phyloP scores from a whole-genome alignment of 2,113 vertebrate genomes.

The Panthera uncia region DNA sequence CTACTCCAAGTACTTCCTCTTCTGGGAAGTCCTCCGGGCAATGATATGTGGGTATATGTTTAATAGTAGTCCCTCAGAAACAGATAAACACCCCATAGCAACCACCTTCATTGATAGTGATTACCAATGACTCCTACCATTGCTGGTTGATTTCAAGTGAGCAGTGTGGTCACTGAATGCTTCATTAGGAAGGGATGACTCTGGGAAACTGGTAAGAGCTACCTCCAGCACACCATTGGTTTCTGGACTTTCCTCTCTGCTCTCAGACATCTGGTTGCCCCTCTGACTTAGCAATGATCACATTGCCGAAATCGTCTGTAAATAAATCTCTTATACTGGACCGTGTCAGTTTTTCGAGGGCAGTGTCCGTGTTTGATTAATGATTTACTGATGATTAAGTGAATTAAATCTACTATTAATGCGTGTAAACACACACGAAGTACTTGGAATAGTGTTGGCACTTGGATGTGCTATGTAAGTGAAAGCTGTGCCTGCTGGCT shows the following conservation, averaged over 20 bases:
- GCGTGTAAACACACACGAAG: neutral
- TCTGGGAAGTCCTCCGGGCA: neutral
- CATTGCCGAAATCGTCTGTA: neutral
- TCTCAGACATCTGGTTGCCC: neutral
- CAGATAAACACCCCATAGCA: neutral
- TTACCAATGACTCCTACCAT: neutral
- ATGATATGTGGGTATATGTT: neutral
- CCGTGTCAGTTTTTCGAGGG: neutral
- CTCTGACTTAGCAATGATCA: neutral
- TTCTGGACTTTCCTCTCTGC: neutral
- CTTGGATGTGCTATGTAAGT: neutral
- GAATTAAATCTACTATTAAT: neutral
- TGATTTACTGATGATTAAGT: neutral
- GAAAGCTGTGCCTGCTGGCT: neutral
- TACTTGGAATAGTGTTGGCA: neutral
- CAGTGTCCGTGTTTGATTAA: neutral
- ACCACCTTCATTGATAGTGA: neutral
- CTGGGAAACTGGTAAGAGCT: neutral
- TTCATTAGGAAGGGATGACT: neutral
- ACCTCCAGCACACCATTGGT: neutral
- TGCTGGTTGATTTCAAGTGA: neutral
- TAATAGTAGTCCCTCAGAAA: neutral
- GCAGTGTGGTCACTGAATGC: neutral
- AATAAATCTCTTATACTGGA: neutral
- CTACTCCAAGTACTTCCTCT: neutral